These are phyloP conservation scores for Casuarius casuarius DNA, from an alignment of 2,113 vertebrate species.

Conservation along the genomic window DNA sequence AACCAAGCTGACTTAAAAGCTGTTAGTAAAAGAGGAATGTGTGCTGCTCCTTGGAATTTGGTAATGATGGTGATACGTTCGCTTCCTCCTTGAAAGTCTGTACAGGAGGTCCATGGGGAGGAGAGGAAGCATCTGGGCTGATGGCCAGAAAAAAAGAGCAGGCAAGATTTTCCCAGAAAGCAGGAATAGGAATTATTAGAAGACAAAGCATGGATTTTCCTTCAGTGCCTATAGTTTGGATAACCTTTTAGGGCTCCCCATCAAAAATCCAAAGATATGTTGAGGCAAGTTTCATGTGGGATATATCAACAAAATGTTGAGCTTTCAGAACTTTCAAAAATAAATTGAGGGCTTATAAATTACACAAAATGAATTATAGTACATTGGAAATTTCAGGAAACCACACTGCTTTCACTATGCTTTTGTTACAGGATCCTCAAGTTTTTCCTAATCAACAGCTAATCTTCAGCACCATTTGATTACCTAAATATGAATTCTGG, in stretches of 20 bases:
- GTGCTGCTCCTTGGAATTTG: not conserved
- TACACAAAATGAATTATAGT: not conserved
- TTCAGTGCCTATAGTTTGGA: not conserved
- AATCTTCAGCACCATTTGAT: not conserved
- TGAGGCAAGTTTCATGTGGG: not conserved
- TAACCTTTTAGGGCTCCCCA: not conserved
- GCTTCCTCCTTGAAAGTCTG: not conserved
- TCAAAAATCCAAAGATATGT: not conserved
- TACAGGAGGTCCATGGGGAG: not conserved
- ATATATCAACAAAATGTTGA: not conserved
- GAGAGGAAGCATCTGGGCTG: not conserved
- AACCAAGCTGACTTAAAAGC: not conserved
- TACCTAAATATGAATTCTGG: not conserved
- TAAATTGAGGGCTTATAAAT: constrained; percentile 15
- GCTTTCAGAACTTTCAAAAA: constrained; percentile 32
- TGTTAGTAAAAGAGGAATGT: not conserved
- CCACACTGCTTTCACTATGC: constrained; percentile 3
- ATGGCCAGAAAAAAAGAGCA: not conserved
- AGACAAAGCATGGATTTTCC: not conserved
- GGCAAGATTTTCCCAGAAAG: not conserved
- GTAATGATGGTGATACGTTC: not conserved
- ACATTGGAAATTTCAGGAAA: not conserved
- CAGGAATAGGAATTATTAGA: not conserved
- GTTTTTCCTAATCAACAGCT: constrained; percentile 2
- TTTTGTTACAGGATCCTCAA: constrained; percentile 6